A percentile compares a stretch with the other conserved stretches of the same genome.
Conservation (phyloP, 2,888 invertebrate species). For the Chymomyza fuscimana region DNA sequence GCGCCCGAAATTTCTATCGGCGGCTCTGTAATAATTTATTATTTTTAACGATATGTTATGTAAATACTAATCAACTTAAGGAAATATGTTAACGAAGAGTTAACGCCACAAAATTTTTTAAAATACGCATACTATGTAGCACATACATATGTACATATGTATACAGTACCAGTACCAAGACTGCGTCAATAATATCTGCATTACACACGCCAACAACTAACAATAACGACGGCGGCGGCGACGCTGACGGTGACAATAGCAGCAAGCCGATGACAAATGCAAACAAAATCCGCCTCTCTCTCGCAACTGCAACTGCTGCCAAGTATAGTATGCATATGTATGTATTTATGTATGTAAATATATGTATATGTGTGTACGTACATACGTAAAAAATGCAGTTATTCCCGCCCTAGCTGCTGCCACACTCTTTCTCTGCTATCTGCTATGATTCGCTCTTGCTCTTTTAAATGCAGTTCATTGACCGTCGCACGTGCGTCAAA, state of each 20-base stretch:
- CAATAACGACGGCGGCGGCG: constrained; percentile 15
- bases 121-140: not conserved
- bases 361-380: not conserved
- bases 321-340: not conserved
- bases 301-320: constrained; percentile 13
- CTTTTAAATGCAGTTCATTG: constrained; percentile 65
- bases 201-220: constrained; percentile 46
- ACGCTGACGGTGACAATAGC: not conserved
- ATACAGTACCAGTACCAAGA: constrained; percentile 29
- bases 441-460: constrained; percentile 10
- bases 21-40: too few relatives aligned
- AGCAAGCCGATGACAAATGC: constrained; percentile 16
- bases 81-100: too few relatives aligned
- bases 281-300: not conserved
- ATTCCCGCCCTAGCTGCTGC: not conserved
- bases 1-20: too few relatives aligned
- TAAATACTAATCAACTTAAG: too few relatives aligned
- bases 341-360: not conserved
- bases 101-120: too few relatives aligned
- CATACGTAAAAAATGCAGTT: not conserved
- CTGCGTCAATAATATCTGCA: constrained; percentile 75
- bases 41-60: too few relatives aligned
- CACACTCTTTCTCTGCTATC: constrained; percentile 17
- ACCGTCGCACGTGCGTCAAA: constrained; percentile 72
- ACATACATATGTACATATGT: constrained; percentile 21